phyloP scores from a whole-genome alignment of 2,797 vertebrate genomes.

The Balearica regulorum region DNA sequence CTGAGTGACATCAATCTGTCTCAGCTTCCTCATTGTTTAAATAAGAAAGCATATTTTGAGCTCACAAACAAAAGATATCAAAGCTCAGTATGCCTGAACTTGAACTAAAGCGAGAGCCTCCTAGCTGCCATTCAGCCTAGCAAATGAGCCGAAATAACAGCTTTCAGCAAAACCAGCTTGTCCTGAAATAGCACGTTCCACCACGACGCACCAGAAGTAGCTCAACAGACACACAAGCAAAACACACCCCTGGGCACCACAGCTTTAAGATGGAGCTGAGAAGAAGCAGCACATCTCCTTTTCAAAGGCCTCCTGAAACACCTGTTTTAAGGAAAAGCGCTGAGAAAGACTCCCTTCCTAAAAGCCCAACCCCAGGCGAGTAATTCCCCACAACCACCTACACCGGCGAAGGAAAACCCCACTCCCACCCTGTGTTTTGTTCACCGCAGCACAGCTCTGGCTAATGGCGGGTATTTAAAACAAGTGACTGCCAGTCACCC shows the following conservation, averaged over 20 bases:
- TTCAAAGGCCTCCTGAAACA: accelerated
- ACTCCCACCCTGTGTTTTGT: accelerated
- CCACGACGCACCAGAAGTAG: not conserved
- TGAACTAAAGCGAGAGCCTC: not conserved
- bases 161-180: not conserved
- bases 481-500: too few species aligned
- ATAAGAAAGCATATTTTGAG: not conserved
- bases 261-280: accelerated
- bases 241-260: accelerated
- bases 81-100: not conserved
- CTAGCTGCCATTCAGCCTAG: not conserved
- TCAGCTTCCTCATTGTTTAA: not conserved
- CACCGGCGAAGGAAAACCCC: too few species aligned
- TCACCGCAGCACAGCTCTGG: not conserved
- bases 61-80: not conserved
- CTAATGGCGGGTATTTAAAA: not conserved
- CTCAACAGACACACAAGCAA: too few species aligned
- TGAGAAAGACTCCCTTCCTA: accelerated
- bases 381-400: accelerated
- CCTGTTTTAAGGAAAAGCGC: not conserved
- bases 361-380: not conserved
- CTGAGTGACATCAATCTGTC: not conserved
- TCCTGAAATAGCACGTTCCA: not conserved
- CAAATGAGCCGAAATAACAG: accelerated
- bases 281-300: accelerated